These are phyloP conservation scores for Albula goreensis DNA, from an alignment of 2,113 vertebrate species.

Conservation along the genomic window DNA sequence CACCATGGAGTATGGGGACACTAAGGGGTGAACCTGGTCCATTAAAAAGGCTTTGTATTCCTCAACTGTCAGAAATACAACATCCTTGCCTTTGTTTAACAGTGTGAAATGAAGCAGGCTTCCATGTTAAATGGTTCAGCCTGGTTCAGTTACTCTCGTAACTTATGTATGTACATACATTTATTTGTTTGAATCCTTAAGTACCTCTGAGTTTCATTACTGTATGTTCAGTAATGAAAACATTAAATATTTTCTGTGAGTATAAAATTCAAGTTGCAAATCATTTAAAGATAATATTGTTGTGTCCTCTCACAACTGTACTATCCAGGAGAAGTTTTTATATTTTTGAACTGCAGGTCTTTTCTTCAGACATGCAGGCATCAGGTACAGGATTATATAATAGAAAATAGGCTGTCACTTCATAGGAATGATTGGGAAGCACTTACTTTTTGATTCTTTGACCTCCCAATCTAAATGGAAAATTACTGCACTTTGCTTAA, in stretches of 20 bases:
- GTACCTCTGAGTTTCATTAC: neutral
- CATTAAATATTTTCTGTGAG: neutral
- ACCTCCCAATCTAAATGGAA: neutral
- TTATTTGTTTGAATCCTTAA: neutral
- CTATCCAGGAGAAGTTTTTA: neutral
- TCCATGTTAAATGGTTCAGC: too few species aligned
- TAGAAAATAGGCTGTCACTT: neutral
- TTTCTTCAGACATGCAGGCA: neutral
- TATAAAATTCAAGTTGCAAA: neutral
- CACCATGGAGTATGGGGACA: too few species aligned
- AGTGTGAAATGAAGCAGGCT: too few species aligned
- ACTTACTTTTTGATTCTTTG: slow-evolving; percentile 9
- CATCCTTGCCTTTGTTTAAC: too few species aligned
- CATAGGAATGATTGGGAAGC: neutral
- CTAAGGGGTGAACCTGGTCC: too few species aligned
- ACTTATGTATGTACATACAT: too few species aligned
- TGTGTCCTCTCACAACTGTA: neutral
- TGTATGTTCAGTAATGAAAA: neutral
- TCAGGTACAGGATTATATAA: neutral
- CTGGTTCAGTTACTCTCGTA: too few species aligned
- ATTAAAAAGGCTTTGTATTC: too few species aligned
- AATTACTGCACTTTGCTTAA: neutral
- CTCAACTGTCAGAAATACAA: too few species aligned
- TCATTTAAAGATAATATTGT: neutral
- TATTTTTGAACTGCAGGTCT: neutral